Evolutionary conservation across 1,140 invertebrate species (phyloP), one percentile per base, ranked within the genome.

Genomic region (Platyscapa corneri): DNA sequence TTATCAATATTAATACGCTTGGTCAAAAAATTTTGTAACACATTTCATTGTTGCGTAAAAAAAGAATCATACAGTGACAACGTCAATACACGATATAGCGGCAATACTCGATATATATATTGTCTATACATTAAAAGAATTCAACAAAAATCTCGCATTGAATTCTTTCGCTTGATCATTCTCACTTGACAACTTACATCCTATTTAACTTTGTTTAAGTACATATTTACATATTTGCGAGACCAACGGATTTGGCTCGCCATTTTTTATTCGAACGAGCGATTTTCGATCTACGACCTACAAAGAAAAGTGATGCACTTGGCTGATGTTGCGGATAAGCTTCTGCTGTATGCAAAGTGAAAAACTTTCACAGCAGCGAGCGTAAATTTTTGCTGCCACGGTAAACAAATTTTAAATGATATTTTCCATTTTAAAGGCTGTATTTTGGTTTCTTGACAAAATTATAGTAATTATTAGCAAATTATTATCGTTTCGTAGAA

Each of bases 151-250:
- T 80, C 37, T 39, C 67, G 46, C 46, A 30, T 60, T 67, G 60
- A 65, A 80, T 65, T 42, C 6, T 42, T n/a, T 74, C 27, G 27
- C 27, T 74, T 42, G 23, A 34, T n/a, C 60, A 82, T 78, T 78
- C 74, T 67, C 70, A 42, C 64, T 30, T 18, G 65, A n/a, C n/a
- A n/a, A n/a, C 60, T 82, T 86, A 86, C 30, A 70, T 77, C 27
- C 37, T 83, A 80, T 42, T 67, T 82, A 86, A 82, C 70, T 86
- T 78, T 23, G 16, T 86, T 86, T 86, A 86, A 86, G 80, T 86
- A 86, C 80, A 86, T 86, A 86, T 86, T 86, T 86, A 86, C 84
- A 84, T 18, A 46, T 70, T 20, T 49, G 56, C 60, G 27, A 64
- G 37, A 30, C 60, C 34, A 16, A 56, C 56, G 1, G 18, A 78